phyloP scores from a whole-genome alignment of 2,797 vertebrate species.

The Takifugu rubripes region DNA sequence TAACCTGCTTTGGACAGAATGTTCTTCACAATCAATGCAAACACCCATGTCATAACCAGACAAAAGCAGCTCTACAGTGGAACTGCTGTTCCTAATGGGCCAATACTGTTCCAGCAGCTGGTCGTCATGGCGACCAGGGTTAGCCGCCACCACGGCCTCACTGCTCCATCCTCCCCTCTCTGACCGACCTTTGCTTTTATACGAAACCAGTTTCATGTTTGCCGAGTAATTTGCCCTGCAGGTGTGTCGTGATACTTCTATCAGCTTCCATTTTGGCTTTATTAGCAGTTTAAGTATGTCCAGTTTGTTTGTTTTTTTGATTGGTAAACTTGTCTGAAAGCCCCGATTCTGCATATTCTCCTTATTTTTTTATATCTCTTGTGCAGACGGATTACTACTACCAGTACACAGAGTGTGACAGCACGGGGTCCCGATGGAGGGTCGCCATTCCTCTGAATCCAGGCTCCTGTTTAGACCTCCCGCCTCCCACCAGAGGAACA shows the following conservation, averaged over 20 bases:
- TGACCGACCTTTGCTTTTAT: constrained; percentile 13
- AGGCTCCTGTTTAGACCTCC: constrained; percentile 84
- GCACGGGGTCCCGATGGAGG: constrained; percentile 93
- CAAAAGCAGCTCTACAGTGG: constrained; percentile 9
- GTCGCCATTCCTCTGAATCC: constrained; percentile 87
- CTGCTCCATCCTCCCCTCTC: constrained; percentile 4
- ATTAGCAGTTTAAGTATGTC: no score
- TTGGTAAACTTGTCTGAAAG: no score
- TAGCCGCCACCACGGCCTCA: constrained; percentile 2
- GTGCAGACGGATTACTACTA: constrained; percentile 90
- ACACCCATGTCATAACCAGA: constrained; percentile 15
- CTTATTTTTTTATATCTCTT: constrained; percentile 6
- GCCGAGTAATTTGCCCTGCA: no score
- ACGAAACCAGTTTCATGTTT: constrained; percentile 3
- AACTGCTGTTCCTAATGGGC: constrained; percentile 40
- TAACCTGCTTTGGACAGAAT: neutral
- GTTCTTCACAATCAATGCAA: constrained; percentile 2
- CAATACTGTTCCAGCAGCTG: constrained; percentile 32
- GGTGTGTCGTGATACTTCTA: no score
- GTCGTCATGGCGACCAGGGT: constrained; percentile 44
- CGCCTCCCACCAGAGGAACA: constrained; percentile 90
- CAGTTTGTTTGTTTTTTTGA: no score
- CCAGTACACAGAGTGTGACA: constrained; percentile 97
- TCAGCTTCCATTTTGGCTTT: no score
- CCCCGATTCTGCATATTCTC: neutral